Evolutionary conservation across 2,888 invertebrate species (phyloP), one percentile per base, ranked within the genome.

Genomic region (Stenchaetothrips biformis): DNA sequence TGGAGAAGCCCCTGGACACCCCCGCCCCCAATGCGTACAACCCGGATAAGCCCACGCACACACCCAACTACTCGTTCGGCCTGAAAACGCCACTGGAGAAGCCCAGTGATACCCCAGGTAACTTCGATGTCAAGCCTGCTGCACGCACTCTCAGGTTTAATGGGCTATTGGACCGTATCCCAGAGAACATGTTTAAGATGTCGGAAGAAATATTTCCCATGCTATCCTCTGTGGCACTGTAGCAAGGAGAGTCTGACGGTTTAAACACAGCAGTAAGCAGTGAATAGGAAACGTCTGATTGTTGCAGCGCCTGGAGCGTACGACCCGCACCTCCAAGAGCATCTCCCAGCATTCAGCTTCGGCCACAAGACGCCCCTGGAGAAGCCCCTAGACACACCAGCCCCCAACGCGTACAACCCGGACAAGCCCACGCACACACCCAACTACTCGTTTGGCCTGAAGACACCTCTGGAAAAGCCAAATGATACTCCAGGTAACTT

Each of bases 291-390:
- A n/a, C n/a, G n/a, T n/a, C n/a, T n/a, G n/a, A n/a, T n/a, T n/a
- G n/a, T n/a, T n/a, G n/a, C 96, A 2, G 95, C 96, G 8, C 96
- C 96, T 0, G 95, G 95, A n/a, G 94, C 95, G 87, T 96, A 96
- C 86, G 91, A 94, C 82, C 93, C 95, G 0, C 92, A 92, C 83
- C 85, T 86, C 81, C 81, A 85, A 4, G 85, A 85, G 67, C 84
- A 88, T 83, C 89, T 91, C 74, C 93, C 94, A 78, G 89, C 92
- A 83, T 94, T 92, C 86, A 92, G 92, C 77, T 94, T 94, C 86
- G 93, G 94, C 84, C 89, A 91, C 83, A 93, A 92, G 87, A 89
- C 90, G 25, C 90, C 90, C 81, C 87, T 89, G 82, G 89, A 90
- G 7, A 92, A 90, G 82, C 85, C 89, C 9, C 90, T 90, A 83